Conservation (phyloP, 2,797 vertebrate species). For the Sebastes umbrosus region DNA sequence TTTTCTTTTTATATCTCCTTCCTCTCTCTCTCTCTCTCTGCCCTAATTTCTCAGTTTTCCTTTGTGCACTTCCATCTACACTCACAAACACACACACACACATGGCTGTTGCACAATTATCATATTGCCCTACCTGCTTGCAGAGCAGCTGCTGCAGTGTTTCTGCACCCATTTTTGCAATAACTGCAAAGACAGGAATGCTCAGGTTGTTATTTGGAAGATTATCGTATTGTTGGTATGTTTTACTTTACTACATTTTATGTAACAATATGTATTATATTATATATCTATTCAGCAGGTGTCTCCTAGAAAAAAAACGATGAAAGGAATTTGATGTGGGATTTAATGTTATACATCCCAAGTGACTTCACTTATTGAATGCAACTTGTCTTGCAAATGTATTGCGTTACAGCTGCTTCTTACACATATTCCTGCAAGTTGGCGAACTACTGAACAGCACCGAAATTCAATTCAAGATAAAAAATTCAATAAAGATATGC, state of each 20-base stretch:
- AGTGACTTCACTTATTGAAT: not conserved
- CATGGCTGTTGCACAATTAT: slow-evolving; percentile 24
- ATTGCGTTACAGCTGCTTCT: not conserved
- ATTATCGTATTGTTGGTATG: not conserved
- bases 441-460: not conserved
- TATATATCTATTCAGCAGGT: not conserved
- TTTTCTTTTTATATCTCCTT: slow-evolving; percentile 26
- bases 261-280: not conserved
- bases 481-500: not conserved
- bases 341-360: not conserved
- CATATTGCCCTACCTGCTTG: slow-evolving; percentile 27
- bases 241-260: not conserved
- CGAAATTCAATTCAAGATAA: not conserved
- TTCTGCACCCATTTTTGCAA: not conserved
- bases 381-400: not conserved
- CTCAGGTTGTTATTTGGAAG: not conserved
- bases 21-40: slow-evolving; percentile 27
- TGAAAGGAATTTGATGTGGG: not conserved
- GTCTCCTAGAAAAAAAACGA: not conserved
- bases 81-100: not conserved
- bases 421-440: not conserved
- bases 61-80: slow-evolving; percentile 6
- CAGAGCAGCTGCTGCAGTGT: slow-evolving; percentile 35
- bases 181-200: not conserved
- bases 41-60: slow-evolving; percentile 51